phyloP scores from a whole-genome alignment of 1,140 invertebrate species.

The Parapsyche elsis region DNA sequence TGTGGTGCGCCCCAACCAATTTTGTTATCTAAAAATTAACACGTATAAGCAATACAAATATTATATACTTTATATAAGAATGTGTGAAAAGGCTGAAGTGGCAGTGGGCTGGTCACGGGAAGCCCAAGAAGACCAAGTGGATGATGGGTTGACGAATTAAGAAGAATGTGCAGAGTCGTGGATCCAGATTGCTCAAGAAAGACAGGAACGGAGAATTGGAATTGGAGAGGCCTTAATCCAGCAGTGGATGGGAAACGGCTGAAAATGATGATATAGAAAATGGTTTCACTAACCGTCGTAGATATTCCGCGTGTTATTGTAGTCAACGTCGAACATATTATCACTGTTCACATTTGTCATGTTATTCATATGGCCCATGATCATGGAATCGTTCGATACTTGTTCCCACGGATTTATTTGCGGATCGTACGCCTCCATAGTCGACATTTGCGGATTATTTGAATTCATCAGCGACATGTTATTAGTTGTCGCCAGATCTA shows the following conservation, averaged over 20 bases:
- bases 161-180: no score
- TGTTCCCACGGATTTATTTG: slow-evolving; percentile 47
- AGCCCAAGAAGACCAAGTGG: no score
- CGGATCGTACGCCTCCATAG: slow-evolving; percentile 47
- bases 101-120: no score
- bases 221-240: no score
- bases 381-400: neutral
- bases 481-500: slow-evolving; percentile 31
- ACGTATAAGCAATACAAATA: no score
- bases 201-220: no score
- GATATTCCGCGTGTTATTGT: slow-evolving; percentile 42
- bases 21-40: slow-evolving; percentile 7
- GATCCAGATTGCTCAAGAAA: no score
- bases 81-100: no score
- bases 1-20: neutral
- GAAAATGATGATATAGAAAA: neutral
- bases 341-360: slow-evolving; percentile 24
- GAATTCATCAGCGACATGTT: slow-evolving; percentile 6
- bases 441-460: slow-evolving; percentile 22
- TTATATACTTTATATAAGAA: no score
- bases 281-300: slow-evolving; percentile 42
- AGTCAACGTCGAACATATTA: slow-evolving; percentile 49
- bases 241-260: neutral
- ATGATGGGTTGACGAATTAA: no score
- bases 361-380: slow-evolving; percentile 25